A percentile compares a stretch with the other conserved stretches of the same genome.
phyloP scores from a whole-genome alignment of 2,113 vertebrate genomes.

The Thamnaconus septentrionalis region DNA sequence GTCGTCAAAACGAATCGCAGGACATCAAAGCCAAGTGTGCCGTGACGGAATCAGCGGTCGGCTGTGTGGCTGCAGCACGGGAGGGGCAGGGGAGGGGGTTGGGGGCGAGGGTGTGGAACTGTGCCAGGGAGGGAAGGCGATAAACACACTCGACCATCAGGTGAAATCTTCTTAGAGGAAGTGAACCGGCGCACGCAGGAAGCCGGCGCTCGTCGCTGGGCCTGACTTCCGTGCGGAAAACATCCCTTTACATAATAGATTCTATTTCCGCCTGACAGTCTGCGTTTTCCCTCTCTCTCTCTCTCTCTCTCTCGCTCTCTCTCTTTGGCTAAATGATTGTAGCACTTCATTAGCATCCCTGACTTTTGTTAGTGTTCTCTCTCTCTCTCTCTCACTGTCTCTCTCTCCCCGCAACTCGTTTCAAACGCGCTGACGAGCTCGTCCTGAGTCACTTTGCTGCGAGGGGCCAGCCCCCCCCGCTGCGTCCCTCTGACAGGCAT shows the following conservation, averaged over 20 bases:
- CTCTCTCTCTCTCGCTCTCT: constrained; percentile 12
- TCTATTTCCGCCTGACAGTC: constrained; percentile 17
- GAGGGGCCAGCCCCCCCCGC: not conserved
- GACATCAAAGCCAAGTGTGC: constrained; percentile 24
- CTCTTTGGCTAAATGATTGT: constrained; percentile 20
- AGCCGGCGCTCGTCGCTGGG: not conserved
- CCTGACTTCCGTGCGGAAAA: constrained; percentile 8
- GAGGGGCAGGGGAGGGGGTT: no score
- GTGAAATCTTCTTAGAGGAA: no score
- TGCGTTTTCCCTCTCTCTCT: not conserved
- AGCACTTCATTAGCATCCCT: constrained; percentile 37
- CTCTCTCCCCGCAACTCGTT: constrained; percentile 14
- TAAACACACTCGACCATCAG: no score
- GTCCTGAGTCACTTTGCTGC: constrained; percentile 41
- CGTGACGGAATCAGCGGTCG: not conserved
- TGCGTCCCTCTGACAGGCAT: constrained; percentile 11
- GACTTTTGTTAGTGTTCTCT: constrained; percentile 17
- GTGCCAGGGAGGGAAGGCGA: constrained; percentile 1
- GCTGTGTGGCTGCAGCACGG: constrained; percentile 21
- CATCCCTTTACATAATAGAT: constrained; percentile 41
- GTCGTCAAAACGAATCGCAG: constrained; percentile 30
- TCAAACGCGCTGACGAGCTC: constrained; percentile 34
- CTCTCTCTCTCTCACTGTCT: no score
- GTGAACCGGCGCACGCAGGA: not conserved
- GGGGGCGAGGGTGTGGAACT: constrained; percentile 3